Conservation (phyloP, 2,888 invertebrate genomes). For the Yponomeuta plumbellus region DNA sequence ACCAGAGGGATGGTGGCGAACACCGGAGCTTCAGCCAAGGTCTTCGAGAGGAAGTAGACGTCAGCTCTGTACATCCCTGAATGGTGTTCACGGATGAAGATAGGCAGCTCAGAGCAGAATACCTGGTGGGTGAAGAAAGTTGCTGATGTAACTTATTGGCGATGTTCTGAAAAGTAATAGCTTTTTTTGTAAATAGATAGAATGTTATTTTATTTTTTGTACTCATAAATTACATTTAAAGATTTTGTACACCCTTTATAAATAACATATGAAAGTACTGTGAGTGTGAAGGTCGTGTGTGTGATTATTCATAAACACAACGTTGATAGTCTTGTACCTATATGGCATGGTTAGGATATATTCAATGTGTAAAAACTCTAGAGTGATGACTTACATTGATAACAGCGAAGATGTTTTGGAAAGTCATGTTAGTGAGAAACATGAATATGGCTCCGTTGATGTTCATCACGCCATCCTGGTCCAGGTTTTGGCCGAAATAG, state of each 20-base stretch:
- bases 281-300: neutral
- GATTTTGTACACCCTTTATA: too few species aligned
- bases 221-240: too few species aligned
- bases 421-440: constrained; percentile 94
- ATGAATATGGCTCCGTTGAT: constrained; percentile 95
- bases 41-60: constrained; percentile 94
- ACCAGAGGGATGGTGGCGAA: constrained; percentile 89
- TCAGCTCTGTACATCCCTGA: constrained; percentile 94
- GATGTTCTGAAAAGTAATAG: neutral
- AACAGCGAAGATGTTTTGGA: constrained; percentile 96
- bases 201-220: too few species aligned
- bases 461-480: constrained; percentile 94
- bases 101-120: constrained; percentile 91
- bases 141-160: neutral
- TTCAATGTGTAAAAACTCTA: neutral
- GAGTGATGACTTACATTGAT: constrained; percentile 84
- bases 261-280: too few species aligned
- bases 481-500: constrained; percentile 87
- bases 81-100: constrained; percentile 91
- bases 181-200: too few species aligned
- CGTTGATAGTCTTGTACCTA: neutral
- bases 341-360: neutral
- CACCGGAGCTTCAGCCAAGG: constrained; percentile 91
- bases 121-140: constrained; percentile 73
- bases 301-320: neutral